Conservation (phyloP, 2,888 invertebrate genomes). For the Diarsia rubi region DNA sequence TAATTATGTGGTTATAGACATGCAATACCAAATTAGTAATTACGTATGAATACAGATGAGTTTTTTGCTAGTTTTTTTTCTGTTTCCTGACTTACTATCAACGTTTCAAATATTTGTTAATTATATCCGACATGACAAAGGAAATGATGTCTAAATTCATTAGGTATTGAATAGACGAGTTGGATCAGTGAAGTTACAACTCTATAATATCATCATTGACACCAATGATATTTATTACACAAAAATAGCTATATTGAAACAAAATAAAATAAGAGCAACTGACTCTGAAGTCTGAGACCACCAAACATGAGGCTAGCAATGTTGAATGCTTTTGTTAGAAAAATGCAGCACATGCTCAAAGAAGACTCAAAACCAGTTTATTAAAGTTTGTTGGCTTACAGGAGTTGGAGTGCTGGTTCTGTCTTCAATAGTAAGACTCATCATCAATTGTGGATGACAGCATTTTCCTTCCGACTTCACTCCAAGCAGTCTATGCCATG, state of each 20-base stretch:
- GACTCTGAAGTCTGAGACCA: no score
- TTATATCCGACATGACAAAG: constrained; percentile 7
- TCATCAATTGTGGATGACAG: constrained; percentile 91
- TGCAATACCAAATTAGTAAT: constrained; percentile 45
- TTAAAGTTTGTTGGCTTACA: constrained; percentile 70
- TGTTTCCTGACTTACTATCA: constrained; percentile 13
- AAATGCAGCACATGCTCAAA: not conserved
- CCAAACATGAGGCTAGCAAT: not conserved
- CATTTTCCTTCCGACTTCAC: constrained; percentile 90
- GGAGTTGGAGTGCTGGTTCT: constrained; percentile 86
- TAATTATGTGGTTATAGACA: constrained; percentile 24
- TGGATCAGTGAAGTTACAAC: not conserved
- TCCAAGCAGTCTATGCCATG: constrained; percentile 92
- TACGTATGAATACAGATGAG: constrained; percentile 29
- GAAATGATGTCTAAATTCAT: not conserved
- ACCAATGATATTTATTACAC: not conserved
- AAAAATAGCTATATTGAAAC: no score
- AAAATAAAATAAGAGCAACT: no score
- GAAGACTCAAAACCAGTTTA: not conserved
- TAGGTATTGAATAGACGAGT: not conserved
- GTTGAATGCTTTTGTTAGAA: not conserved
- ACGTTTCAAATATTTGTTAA: not conserved
- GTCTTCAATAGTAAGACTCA: constrained; percentile 92
- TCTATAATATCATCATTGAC: not conserved
- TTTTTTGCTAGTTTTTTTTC: not conserved